Evolutionary conservation across 2,888 invertebrate species (phyloP).

Genomic region (Rhimphoctona megacephalus): DNA sequence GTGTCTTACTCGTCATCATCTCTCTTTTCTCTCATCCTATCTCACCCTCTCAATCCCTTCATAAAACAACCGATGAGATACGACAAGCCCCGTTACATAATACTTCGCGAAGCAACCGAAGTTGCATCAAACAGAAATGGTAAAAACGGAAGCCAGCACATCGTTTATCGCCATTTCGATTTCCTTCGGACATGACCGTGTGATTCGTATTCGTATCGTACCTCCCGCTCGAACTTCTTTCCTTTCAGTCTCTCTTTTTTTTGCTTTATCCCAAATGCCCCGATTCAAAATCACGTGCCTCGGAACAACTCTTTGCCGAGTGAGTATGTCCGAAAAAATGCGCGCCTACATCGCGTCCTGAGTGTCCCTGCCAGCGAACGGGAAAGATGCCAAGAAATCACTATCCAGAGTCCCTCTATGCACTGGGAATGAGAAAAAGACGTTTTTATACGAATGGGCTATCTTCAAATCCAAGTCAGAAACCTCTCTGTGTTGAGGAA

Average conservation of each 20-base stretch:
- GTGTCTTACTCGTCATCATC: conserved; percentile 40
- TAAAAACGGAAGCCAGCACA: conserved; percentile 28
- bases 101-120: conserved; percentile 29
- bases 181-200: conserved; percentile 18
- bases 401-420: conserved; percentile 5
- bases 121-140: conserved; percentile 3
- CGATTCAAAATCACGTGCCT: conserved; percentile 55
- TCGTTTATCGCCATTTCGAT: conserved; percentile 37
- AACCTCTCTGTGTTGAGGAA: neutral
- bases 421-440: conserved; percentile 32
- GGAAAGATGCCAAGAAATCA: conserved; percentile 50
- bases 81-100: conserved; percentile 47
- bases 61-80: conserved; percentile 22
- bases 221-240: conserved; percentile 30
- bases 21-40: neutral
- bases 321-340: conserved; percentile 22
- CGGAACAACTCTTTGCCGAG: conserved; percentile 36
- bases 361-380: conserved; percentile 16
- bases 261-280: neutral
- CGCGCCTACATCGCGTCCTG: conserved; percentile 18
- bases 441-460: conserved; percentile 2
- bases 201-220: conserved; percentile 63
- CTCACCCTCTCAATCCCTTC: neutral
- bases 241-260: conserved; percentile 8
- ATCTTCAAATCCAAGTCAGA: conserved; percentile 2